Percentiles rank a stretch among this genome's conserved stretches.
Evolutionary conservation across 1,140 invertebrate genomes (phyloP).

Genomic region (Whitmania pigra): DNA sequence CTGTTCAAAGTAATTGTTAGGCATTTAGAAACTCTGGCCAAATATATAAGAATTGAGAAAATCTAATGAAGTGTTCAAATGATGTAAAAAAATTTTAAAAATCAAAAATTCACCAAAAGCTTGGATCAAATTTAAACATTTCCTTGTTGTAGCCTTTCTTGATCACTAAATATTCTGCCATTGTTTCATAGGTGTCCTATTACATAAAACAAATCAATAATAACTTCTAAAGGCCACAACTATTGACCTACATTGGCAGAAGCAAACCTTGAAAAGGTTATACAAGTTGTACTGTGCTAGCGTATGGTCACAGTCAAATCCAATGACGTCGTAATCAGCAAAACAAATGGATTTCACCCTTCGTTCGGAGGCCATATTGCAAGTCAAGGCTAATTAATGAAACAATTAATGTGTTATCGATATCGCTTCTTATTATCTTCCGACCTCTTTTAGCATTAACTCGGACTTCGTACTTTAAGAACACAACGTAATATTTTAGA

Average conservation of each 20-base stretch:
- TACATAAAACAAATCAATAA: background rate
- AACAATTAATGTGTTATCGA: no score
- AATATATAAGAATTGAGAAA: background rate
- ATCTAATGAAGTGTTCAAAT: background rate
- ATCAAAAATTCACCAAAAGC: background rate
- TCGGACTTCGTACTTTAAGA: no score
- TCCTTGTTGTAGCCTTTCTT: slow-evolving; percentile 6
- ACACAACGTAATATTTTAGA: no score
- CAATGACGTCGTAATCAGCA: background rate
- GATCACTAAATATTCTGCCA: slow-evolving; percentile 5
- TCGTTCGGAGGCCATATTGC: no score
- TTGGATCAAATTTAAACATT: slow-evolving; percentile 11
- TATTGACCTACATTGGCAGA: background rate
- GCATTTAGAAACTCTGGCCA: background rate
- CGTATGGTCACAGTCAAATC: slow-evolving; percentile 9
- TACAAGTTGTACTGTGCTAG: slow-evolving; percentile 6
- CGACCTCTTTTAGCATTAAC: no score
- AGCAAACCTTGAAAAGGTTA: slow-evolving; percentile 11
- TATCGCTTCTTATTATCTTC: no score
- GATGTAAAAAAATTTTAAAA: background rate
- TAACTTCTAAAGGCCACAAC: background rate
- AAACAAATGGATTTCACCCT: background rate
- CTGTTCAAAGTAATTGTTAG: background rate
- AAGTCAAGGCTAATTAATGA: no score
- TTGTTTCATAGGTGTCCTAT: background rate